Conservation (phyloP, 2,888 invertebrate species). For the Strigamia maritima region DNA sequence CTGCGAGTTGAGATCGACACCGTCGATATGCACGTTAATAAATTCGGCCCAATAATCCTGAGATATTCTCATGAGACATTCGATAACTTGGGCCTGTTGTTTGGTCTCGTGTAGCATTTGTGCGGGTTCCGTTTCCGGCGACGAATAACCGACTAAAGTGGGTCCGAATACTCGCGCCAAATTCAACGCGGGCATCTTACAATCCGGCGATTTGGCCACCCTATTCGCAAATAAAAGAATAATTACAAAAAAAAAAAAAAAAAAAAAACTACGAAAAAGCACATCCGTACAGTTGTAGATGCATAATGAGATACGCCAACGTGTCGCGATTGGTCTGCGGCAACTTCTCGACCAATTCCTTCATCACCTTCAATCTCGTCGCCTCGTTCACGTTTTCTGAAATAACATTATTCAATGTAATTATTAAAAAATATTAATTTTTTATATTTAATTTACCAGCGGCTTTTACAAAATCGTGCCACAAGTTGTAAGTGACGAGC, state of each 20-base stretch:
- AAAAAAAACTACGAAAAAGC: not conserved
- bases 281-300: conserved; percentile 68
- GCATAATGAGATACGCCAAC: conserved; percentile 84
- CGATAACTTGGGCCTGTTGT: conserved; percentile 62
- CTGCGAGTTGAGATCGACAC: not conserved
- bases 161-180: conserved; percentile 90
- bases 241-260: not conserved
- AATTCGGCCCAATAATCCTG: conserved; percentile 73
- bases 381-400: not conserved
- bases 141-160: conserved; percentile 86
- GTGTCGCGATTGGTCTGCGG: conserved; percentile 94
- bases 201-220: conserved; percentile 74
- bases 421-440: conserved; percentile 50
- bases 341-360: conserved; percentile 59
- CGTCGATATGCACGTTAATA: conserved; percentile 54
- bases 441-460: conserved; percentile 54
- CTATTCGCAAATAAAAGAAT: conserved; percentile 54
- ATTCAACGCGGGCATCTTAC: conserved; percentile 88
- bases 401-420: conserved; percentile 5
- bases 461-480: conserved; percentile 76
- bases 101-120: conserved; percentile 74
- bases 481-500: conserved; percentile 73
- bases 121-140: conserved; percentile 63
- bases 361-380: not conserved
- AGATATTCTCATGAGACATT: conserved; percentile 66